A percentile compares a stretch with the other conserved stretches of the same genome.
Evolutionary conservation across 2,888 invertebrate genomes (phyloP).

Genomic region (Oscheius myriophilus): DNA sequence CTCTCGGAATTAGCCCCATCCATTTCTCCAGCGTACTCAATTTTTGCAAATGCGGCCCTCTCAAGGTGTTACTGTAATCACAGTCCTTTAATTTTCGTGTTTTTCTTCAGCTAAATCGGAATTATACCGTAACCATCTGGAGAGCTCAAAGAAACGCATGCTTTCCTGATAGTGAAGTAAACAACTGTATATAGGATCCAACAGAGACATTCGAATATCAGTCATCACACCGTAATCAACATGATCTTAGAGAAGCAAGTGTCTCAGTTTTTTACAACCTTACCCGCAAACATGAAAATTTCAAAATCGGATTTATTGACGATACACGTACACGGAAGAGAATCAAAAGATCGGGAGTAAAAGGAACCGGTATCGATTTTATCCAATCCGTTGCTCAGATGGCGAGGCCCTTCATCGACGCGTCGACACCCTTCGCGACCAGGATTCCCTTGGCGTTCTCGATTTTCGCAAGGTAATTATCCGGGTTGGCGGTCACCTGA

Average conservation of each 20-base stretch:
- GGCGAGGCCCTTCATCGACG: not conserved
- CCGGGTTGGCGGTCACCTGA: not conserved
- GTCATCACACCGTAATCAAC: no score
- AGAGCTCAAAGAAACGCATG: no score
- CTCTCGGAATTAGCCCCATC: slow-evolving; percentile 52
- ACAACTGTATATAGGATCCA: no score
- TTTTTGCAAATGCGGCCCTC: slow-evolving; percentile 67
- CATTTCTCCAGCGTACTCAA: slow-evolving; percentile 57
- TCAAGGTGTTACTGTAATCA: slow-evolving; percentile 51
- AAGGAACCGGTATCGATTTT: no score
- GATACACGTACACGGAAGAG: no score
- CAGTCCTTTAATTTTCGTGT: not conserved
- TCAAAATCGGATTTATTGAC: no score
- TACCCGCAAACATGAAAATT: no score
- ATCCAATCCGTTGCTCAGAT: not conserved
- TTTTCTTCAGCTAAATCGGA: slow-evolving; percentile 69
- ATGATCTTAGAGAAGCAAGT: no score
- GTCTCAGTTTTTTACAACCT: no score
- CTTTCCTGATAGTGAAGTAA: no score
- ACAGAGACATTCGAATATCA: no score
- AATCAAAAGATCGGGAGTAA: no score
- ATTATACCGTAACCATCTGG: slow-evolving; percentile 68
- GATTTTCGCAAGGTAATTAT: not conserved
- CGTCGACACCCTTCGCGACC: not conserved
- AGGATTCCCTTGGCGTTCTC: not conserved